Evolutionary conservation across 2,113 vertebrate species (phyloP), one percentile per base, ranked within the genome.

Genomic region (Dasypus novemcinctus): DNA sequence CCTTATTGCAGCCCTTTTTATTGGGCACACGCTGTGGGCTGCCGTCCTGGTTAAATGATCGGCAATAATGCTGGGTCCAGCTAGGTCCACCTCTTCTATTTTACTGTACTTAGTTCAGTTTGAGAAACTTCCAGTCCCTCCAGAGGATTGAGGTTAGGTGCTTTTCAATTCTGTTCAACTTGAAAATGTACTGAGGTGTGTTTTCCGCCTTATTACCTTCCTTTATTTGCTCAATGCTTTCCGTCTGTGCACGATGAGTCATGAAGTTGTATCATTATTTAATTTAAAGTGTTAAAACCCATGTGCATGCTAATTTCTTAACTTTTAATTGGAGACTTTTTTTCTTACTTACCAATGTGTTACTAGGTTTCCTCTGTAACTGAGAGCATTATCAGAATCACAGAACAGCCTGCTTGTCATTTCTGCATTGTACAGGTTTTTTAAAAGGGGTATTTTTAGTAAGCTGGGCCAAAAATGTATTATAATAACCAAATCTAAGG

Each of bases 241-340:
- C 85, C 33, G 10, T 74, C 43, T 13, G 49, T 63, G n/a, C 68
- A 31, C 63, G 59, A 64, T 79, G 63, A 71, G 43, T 90, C 81
- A 75, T 93, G 36, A 95, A 96, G 63, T 85, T 59, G 95, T 89
- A 79, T 52, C 49, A 61, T 83, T 93, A 59, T 86, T 96, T 84
- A 83, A 95, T 83, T 92, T 92, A 90, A 97, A 96, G 74, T 88
- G 59, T 64, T 97, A 72, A 54, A 92, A 90, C 83, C 91, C 2
- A 1, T 66, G 49, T 78, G 31, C 54, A 31, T 87, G 54, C 75
- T 97, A 90, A 94, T 96, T 91, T 92, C 57, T 83, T 95, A 86
- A 46, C 21, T 61, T 96, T 90, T 95, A 94, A 86, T 94, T 94
- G 72, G 80, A 92, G 93, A 79, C 18, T 54, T 93, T 89, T 84